Evolutionary conservation across 2,888 invertebrate species (phyloP).

Genomic region (Bursaphelenchus okinawaensis): DNA sequence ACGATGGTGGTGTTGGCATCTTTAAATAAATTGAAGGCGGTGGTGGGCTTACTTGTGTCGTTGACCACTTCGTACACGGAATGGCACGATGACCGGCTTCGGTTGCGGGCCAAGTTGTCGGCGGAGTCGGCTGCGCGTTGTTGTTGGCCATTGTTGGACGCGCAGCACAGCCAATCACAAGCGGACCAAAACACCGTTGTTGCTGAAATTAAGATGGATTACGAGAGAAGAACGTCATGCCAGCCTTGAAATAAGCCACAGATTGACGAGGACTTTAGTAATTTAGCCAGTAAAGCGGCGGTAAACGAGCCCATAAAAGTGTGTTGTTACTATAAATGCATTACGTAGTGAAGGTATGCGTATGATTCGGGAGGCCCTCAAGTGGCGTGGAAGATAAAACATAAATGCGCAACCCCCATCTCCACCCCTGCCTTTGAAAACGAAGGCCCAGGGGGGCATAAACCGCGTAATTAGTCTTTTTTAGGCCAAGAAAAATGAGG

Average conservation of each 20-base stretch:
- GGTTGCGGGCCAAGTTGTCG: constrained; percentile 12
- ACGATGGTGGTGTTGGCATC: not conserved
- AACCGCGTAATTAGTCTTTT: constrained; percentile 1
- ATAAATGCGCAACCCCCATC: not conserved
- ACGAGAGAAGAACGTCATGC: not conserved
- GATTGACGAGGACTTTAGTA: too few species aligned
- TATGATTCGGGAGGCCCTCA: not conserved
- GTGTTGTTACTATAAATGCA: not conserved
- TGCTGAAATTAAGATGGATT: constrained; percentile 13
- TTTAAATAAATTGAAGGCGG: not conserved
- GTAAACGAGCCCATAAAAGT: not conserved
- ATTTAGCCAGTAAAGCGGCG: not conserved
- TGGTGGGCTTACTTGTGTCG: not conserved
- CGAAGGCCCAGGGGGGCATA: not conserved
- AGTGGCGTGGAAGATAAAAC: not conserved
- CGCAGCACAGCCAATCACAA: constrained; percentile 30
- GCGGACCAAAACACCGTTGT: constrained; percentile 27
- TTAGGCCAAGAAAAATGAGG: constrained; percentile 4
- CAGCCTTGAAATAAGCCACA: too few species aligned
- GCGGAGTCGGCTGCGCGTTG: constrained; percentile 2
- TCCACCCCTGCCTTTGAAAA: not conserved
- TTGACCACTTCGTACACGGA: constrained; percentile 25
- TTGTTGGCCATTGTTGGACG: constrained; percentile 19
- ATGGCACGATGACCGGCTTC: constrained; percentile 25
- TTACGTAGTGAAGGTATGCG: not conserved